Evolutionary conservation across 2,113 vertebrate genomes (phyloP).

Genomic region (Candoia aspera): DNA sequence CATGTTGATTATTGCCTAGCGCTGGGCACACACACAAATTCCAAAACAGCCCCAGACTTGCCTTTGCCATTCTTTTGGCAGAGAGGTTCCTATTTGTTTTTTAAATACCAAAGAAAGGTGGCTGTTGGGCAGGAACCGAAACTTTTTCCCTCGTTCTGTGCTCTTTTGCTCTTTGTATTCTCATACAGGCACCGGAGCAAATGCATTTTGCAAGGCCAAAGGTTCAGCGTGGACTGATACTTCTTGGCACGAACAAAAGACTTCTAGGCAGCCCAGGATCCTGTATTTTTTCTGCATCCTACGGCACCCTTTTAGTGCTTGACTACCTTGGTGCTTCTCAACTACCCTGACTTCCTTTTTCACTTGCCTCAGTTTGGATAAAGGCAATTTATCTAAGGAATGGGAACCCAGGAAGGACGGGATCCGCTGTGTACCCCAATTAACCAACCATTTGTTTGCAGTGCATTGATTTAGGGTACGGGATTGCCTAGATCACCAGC

Average conservation of each 20-base stretch:
- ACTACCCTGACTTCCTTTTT: slow-evolving; percentile 5
- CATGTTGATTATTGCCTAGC: slow-evolving; percentile 47
- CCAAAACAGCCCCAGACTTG: slow-evolving; percentile 57
- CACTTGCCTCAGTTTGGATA: slow-evolving; percentile 41
- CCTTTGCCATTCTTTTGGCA: slow-evolving; percentile 31
- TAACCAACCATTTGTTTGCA: background rate
- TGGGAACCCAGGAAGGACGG: slow-evolving; percentile 57
- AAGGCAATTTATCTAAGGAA: slow-evolving; percentile 75
- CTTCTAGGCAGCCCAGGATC: background rate
- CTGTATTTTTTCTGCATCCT: too few species aligned
- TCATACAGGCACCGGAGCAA: background rate
- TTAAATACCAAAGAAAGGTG: background rate
- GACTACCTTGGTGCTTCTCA: background rate
- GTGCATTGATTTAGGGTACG: background rate
- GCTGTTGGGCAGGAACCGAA: background rate
- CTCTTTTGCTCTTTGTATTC: background rate
- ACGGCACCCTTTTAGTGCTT: background rate
- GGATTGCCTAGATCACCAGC: background rate
- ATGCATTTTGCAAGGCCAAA: background rate
- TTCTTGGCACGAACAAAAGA: background rate
- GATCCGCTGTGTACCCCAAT: slow-evolving; percentile 50
- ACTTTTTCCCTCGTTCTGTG: too few species aligned
- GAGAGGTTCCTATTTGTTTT: background rate
- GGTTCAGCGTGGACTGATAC: background rate
- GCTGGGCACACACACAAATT: slow-evolving; percentile 47